Percentiles rank a stretch among this genome's conserved stretches.
Conservation (phyloP, 2,888 invertebrate species). For the Calameuta idolon region DNA sequence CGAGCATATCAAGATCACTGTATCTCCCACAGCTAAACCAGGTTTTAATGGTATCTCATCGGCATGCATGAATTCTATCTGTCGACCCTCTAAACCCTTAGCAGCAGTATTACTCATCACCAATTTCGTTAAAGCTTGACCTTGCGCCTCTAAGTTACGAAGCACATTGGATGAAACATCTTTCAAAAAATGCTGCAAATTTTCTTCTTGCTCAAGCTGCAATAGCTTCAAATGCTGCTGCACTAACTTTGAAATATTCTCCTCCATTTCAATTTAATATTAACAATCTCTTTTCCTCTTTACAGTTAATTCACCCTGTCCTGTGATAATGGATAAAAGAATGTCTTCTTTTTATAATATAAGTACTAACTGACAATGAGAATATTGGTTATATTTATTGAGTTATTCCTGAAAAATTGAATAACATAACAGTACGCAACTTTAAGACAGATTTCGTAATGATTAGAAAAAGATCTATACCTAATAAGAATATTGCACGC, state of each 20-base stretch:
- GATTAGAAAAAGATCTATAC: background rate
- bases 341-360: background rate
- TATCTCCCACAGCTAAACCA: slow-evolving; percentile 41
- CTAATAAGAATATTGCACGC: background rate
- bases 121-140: slow-evolving; percentile 42
- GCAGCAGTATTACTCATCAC: slow-evolving; percentile 34
- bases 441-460: background rate
- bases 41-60: slow-evolving; percentile 39
- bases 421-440: background rate
- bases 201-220: slow-evolving; percentile 42
- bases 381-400: background rate
- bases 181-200: slow-evolving; percentile 36
- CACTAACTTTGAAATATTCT: slow-evolving; percentile 36
- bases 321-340: background rate
- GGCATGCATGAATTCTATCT: slow-evolving; percentile 37
- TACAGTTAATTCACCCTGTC: background rate
- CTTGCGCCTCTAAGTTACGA: slow-evolving; percentile 37
- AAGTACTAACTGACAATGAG: background rate
- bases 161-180: slow-evolving; percentile 39
- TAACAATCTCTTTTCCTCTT: background rate
- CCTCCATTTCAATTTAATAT: slow-evolving; percentile 33
- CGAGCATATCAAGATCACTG: slow-evolving; percentile 40
- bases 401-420: background rate
- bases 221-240: slow-evolving; percentile 37
- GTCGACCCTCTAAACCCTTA: slow-evolving; percentile 36